Evolutionary conservation across 2,113 vertebrate species (phyloP).

Genomic region (Sylvietta virens): DNA sequence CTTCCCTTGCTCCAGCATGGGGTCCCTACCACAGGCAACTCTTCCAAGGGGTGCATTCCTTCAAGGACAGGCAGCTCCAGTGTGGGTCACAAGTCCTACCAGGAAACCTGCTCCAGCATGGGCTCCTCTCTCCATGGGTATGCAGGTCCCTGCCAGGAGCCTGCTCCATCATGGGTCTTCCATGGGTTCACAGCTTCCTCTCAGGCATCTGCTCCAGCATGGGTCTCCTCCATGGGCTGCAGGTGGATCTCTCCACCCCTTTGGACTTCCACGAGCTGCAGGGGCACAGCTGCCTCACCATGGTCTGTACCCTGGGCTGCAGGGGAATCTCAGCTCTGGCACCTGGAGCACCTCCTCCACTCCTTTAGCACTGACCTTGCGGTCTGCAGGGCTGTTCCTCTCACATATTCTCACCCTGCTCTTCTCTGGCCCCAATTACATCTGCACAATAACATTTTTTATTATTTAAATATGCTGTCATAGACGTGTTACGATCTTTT

Average conservation of each 20-base stretch:
- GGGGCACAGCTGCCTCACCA: neutral
- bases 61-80: neutral
- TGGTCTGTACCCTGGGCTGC: rapidly evolving
- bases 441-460: neutral
- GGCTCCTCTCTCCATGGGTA: neutral
- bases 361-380: neutral
- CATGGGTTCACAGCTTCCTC: rapidly evolving
- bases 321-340: rapidly evolving
- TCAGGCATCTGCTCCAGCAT: neutral
- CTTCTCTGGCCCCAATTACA: neutral
- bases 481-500: neutral
- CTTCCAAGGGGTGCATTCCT: neutral
- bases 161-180: rapidly evolving
- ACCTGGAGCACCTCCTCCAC: neutral
- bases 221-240: neutral
- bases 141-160: neutral
- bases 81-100: neutral
- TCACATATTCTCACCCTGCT: neutral
- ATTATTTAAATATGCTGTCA: neutral
- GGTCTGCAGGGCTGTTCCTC: neutral
- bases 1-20: neutral
- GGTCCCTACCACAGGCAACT: neutral
- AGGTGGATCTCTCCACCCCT: neutral
- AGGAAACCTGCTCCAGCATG: neutral
- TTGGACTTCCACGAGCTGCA: rapidly evolving